Percentiles rank a stretch among this genome's conserved stretches.
phyloP scores from a whole-genome alignment of 2,113 vertebrate genomes.

The Corydoras maculifer region DNA sequence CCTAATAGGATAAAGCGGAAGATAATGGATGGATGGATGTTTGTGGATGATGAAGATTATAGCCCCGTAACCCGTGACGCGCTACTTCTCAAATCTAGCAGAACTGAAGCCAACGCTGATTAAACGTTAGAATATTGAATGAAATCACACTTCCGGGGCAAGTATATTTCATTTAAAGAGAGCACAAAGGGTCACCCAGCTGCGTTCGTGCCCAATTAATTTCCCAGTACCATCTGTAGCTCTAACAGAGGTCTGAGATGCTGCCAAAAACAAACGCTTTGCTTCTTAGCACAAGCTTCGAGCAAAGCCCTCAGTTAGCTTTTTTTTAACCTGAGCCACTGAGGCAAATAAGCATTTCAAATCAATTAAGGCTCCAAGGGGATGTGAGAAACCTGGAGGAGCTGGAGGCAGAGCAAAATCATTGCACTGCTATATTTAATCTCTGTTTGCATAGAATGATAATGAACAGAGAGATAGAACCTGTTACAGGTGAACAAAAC shows the following conservation, averaged over 20 bases:
- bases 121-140: neutral
- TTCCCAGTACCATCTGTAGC: slow-evolving; percentile 1
- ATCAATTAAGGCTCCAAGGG: slow-evolving; percentile 9
- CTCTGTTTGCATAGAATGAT: neutral
- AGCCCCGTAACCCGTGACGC: no score
- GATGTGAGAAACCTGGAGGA: neutral
- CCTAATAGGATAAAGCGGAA: no score
- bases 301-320: neutral
- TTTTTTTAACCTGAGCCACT: neutral
- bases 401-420: neutral
- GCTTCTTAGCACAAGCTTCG: neutral
- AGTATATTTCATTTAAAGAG: neutral
- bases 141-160: neutral
- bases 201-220: neutral
- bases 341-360: slow-evolving; percentile 27
- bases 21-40: no score
- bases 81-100: no score
- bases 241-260: neutral
- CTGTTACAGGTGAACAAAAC: no score
- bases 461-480: neutral
- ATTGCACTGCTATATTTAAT: neutral
- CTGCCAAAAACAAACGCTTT: slow-evolving; percentile 14
- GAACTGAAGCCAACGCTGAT: no score
- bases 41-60: no score
- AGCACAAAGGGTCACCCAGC: neutral